A percentile compares a stretch with the other conserved stretches of the same genome.
Evolutionary conservation across 2,113 vertebrate genomes (phyloP).

Genomic region (Sturnira hondurensis): DNA sequence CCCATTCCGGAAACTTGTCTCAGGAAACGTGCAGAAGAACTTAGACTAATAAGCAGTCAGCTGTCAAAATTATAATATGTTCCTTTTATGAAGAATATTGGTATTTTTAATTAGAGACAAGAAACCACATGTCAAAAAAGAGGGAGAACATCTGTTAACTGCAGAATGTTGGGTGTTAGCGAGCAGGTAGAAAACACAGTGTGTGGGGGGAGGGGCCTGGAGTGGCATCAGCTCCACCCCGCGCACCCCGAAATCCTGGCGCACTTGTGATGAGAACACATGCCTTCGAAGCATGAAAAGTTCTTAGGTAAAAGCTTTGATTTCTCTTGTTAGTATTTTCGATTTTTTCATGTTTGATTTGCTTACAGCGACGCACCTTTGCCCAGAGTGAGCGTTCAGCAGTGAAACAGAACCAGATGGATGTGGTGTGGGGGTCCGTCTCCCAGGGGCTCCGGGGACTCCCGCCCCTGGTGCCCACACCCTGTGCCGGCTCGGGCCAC

Average conservation of each 20-base stretch:
- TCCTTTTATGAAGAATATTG: background rate
- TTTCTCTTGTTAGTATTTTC: too few species aligned
- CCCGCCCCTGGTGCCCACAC: too few species aligned
- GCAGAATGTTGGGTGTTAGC: background rate
- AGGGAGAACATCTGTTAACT: background rate
- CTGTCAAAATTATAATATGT: background rate
- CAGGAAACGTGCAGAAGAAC: background rate
- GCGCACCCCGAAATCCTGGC: background rate
- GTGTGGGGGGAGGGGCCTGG: background rate
- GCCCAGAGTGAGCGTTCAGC: too few species aligned
- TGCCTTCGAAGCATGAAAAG: too few species aligned
- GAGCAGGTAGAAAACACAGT: background rate
- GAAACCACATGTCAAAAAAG: background rate
- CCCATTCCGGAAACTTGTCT: background rate
- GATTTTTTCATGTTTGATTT: too few species aligned
- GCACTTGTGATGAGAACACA: too few species aligned
- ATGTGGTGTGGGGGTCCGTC: too few species aligned
- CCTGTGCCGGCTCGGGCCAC: too few species aligned
- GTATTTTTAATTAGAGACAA: slow-evolving; percentile 17
- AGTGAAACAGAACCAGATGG: too few species aligned
- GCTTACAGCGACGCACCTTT: too few species aligned
- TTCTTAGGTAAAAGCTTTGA: too few species aligned
- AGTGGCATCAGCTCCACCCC: background rate
- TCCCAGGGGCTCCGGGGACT: too few species aligned
- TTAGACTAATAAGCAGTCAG: background rate